Base-by-base conservation (phyloP, 2,797 vertebrate species). In the Acanthopagrus latus region DNA sequence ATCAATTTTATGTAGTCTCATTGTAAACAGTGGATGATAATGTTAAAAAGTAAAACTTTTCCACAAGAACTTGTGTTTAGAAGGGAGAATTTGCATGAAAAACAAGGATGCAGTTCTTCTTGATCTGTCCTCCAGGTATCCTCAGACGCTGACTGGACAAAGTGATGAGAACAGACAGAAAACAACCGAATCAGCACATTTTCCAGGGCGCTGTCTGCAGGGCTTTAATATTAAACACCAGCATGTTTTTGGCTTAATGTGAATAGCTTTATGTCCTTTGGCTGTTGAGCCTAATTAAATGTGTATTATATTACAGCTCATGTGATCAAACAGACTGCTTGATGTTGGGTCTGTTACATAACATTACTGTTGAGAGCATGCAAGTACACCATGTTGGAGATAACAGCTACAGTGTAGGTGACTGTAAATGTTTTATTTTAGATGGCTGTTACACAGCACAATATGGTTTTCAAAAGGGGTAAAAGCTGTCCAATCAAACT, bases 71-170 rank as follows among this genome's bases (percentile, higher is more conserved):
- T 33, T 38, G 10, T 38, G 38, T 38, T 38, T 38, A 21, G 25
- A 56, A 50, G 25, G 18, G 64, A 38, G 41, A 60, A 57, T 71
- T 38, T 71, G 16, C 62, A 46, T 14, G 41, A 29, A 38, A 56
- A 69, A 58, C 54, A 60, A n/a, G 17, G 47, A 6, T 52, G 8
- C 63, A 18, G 27, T 43, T 17, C 41, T 71, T 23, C 21, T 25
- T 29, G 29, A 67, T 46, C 44, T 64, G 52, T 58, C 21, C 67
- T 62, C 27, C 47, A 54, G 33, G 41, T 54, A 5, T 62, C 63
- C 43, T 71, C 67, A 41, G 68, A 25, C 11, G 20, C 66, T 47
- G 60, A 78, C 59, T 55, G 23, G 25, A 60, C 64, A 64, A 52
- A 73, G 54, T 7, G 67, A 60, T 0, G 47, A 47, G 58, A 78